Conservation (phyloP, 2,888 invertebrate genomes). For the Nomada flava region DNA sequence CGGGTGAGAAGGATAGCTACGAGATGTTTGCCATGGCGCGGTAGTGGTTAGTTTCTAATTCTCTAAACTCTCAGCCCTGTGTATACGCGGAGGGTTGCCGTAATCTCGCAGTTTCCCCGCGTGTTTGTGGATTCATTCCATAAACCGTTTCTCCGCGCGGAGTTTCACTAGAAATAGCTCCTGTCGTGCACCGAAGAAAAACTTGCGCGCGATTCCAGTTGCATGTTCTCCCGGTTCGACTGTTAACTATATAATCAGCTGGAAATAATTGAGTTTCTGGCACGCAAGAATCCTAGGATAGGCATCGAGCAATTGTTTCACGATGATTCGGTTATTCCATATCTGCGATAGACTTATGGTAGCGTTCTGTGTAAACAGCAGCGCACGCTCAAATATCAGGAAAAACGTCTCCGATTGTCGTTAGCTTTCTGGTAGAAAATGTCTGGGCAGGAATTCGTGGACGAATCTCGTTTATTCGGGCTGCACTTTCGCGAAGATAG, state of each 20-base stretch:
- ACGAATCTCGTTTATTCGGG: neutral
- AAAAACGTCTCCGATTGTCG: no score
- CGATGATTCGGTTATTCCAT: neutral
- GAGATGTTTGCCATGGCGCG: neutral
- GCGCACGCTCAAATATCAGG: neutral
- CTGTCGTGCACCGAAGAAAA: neutral
- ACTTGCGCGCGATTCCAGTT: neutral
- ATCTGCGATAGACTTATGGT: neutral
- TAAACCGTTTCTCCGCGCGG: constrained; percentile 2
- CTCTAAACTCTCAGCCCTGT: constrained; percentile 4
- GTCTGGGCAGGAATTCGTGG: neutral
- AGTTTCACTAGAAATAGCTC: constrained; percentile 21
- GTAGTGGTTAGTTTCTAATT: constrained; percentile 34
- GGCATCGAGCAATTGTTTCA: no score
- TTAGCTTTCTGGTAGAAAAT: neutral
- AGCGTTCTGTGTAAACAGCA: no score
- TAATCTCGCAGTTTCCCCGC: constrained; percentile 10
- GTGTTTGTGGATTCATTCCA: constrained; percentile 38
- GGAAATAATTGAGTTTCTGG: constrained; percentile 3
- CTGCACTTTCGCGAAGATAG: constrained; percentile 18
- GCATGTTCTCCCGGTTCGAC: constrained; percentile 12
- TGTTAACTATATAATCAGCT: constrained; percentile 7
- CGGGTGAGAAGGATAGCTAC: no score
- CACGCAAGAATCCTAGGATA: neutral
- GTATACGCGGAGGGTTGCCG: constrained; percentile 2